A percentile compares a stretch with the other conserved stretches of the same genome.
These are phyloP conservation scores for Zoanthus sansibaricus DNA, from an alignment of 92 coral and sea anemone species.

Conservation along the genomic window DNA sequence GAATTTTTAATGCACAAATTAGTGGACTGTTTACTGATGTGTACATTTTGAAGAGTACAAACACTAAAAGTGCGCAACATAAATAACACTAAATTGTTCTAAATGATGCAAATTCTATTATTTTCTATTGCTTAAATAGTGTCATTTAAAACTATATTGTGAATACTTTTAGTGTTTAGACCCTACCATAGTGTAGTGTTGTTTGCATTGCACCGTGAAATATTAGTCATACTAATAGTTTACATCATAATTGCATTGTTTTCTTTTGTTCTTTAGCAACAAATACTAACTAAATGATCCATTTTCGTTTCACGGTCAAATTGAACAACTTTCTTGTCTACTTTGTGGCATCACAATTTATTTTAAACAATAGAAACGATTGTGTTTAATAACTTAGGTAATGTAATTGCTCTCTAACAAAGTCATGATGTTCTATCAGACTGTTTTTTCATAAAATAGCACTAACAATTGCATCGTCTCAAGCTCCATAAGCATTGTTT, in stretches of 20 bases:
- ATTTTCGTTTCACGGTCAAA: neutral
- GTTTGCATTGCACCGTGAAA: too few relatives aligned
- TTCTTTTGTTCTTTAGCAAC: neutral
- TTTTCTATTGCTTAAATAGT: too few relatives aligned
- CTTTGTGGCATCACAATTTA: neutral
- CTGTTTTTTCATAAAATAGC: neutral
- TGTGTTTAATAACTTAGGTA: neutral
- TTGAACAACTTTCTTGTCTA: neutral
- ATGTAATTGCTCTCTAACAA: neutral
- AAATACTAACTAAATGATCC: neutral
- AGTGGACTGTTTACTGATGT: too few relatives aligned
- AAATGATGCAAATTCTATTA: too few relatives aligned
- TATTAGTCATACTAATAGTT: too few relatives aligned
- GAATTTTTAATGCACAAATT: too few relatives aligned
- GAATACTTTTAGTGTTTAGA: too few relatives aligned
- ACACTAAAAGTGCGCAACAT: neutral
- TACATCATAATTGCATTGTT: too few relatives aligned
- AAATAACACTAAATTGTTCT: too few relatives aligned
- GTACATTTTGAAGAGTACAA: too few relatives aligned
- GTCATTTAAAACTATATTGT: too few relatives aligned
- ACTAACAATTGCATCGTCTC: neutral
- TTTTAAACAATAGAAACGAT: neutral
- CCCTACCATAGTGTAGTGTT: too few relatives aligned
- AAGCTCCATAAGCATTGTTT: constrained; percentile 57
- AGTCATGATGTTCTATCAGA: constrained; percentile 3